Percentiles rank a stretch among this genome's conserved stretches.
phyloP scores from a whole-genome alignment of 2,113 vertebrate species.

The Megalops atlanticus region DNA sequence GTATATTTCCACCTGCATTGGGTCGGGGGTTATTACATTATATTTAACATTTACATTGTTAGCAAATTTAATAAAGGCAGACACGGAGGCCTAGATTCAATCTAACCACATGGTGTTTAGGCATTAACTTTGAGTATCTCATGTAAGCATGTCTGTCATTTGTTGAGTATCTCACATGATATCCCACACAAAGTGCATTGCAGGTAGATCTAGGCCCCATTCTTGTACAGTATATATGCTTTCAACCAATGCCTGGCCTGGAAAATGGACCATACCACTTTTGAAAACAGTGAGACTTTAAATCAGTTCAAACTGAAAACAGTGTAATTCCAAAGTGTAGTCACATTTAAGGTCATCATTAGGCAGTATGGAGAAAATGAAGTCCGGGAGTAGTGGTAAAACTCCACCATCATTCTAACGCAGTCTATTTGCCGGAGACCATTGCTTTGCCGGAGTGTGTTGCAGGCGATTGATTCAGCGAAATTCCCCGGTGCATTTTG shows the following conservation, averaged over 20 bases:
- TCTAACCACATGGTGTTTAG: no score
- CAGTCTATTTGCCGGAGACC: not conserved
- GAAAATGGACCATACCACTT: not conserved
- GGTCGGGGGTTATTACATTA: no score
- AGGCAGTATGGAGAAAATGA: not conserved
- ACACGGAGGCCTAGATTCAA: no score
- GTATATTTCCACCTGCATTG: no score
- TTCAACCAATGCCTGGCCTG: no score
- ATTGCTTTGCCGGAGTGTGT: constrained; percentile 3
- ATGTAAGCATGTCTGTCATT: no score
- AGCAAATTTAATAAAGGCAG: no score
- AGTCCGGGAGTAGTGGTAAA: not conserved
- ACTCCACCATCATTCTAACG: not conserved
- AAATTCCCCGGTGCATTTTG: constrained; percentile 10
- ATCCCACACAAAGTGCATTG: no score
- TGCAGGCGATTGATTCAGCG: constrained; percentile 20
- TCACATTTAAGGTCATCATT: not conserved
- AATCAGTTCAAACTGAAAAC: not conserved
- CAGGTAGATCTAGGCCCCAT: not conserved
- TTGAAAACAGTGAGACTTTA: not conserved
- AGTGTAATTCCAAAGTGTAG: not conserved
- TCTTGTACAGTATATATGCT: not conserved
- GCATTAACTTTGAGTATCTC: no score
- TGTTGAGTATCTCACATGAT: no score
- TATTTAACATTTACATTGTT: no score